These are phyloP conservation scores for Maniola jurtina DNA, from an alignment of 1,140 invertebrate genomes.

Conservation along the genomic window DNA sequence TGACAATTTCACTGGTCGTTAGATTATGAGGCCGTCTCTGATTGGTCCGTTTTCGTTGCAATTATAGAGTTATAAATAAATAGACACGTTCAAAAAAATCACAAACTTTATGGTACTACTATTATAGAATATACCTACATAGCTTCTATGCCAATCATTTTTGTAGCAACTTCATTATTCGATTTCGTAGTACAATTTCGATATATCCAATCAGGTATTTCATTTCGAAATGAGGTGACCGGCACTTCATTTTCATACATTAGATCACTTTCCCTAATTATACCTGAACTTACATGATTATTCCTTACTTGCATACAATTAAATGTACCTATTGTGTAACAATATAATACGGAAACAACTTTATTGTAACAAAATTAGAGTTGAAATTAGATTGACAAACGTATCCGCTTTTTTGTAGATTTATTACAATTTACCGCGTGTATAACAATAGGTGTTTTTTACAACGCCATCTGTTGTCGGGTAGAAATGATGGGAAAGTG, in stretches of 20 bases:
- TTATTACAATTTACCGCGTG: slow-evolving; percentile 9
- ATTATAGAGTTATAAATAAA: too few relatives aligned
- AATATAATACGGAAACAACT: slow-evolving; percentile 3
- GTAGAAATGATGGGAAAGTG: slow-evolving; percentile 60
- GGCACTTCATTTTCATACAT: slow-evolving; percentile 7
- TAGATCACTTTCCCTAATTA: slow-evolving; percentile 29
- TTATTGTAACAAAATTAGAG: not conserved
- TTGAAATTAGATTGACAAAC: slow-evolving; percentile 4
- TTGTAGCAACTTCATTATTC: not conserved
- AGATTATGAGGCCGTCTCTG: too few relatives aligned
- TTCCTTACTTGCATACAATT: slow-evolving; percentile 23
- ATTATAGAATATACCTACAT: too few relatives aligned
- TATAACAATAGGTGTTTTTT: slow-evolving; percentile 46
- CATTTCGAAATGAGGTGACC: slow-evolving; percentile 23
- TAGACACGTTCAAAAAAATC: too few relatives aligned
- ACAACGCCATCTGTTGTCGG: slow-evolving; percentile 54
- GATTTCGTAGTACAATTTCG: slow-evolving; percentile 14
- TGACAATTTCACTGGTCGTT: too few relatives aligned
- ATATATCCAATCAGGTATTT: slow-evolving; percentile 16
- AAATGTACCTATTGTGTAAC: slow-evolving; percentile 1
- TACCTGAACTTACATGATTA: slow-evolving; percentile 13
- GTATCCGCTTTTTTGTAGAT: not conserved
- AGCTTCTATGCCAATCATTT: not conserved
- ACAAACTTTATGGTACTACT: too few relatives aligned
- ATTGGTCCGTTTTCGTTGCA: too few relatives aligned